Base-by-base conservation (phyloP, 2,113 vertebrate species). In the Forbesichthys agassizii region DNA sequence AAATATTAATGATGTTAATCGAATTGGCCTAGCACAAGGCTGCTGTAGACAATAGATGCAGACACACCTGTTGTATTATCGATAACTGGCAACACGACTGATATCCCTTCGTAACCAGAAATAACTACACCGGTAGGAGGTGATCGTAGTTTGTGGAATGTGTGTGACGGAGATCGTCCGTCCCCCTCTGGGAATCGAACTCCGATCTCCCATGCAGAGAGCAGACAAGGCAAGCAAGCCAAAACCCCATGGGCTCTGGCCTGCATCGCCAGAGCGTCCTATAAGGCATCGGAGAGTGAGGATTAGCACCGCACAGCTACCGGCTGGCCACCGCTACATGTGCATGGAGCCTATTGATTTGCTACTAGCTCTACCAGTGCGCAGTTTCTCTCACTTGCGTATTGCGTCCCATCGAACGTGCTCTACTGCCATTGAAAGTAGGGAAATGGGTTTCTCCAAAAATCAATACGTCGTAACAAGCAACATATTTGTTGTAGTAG, bases 331-430 rank as follows among this genome's bases (percentile, higher is more conserved):
- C 16, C 16, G 16, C 16, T 16, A 16, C 16, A 61, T 66, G 54
- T 69, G 69, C 73, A 76, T 73, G 75, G 65, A 70, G 66, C 54
- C 62, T 81, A 80, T 84, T 3, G 66, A 81, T 79, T 69, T 71
- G 14, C 69, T 27, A 48, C 66, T 71, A 56, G 10, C 54, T 58
- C 57, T 66, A 64, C 56, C 61, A 10, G 27, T 27, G 27, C 2
- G 27, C 14, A 36, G 61, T 48, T 9, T 48, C 72, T 55, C 64
- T 78, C 56, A 48, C 48, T 52, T 36, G 66, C 69, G 58, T 46
- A 10, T 56, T 59, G 47, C 55, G 60, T 77, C 48, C 33, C 36
- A 1, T 51, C 55, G 57, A 55, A 64, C 58, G 46, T 56, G 56
- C 68, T 56, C 33, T 16, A 1, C 61, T 73, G 56, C 68, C 68